Percentiles rank a stretch among this genome's conserved stretches.
Conservation (phyloP, 1,140 invertebrate genomes). For the Drosophila pallidifrons region DNA sequence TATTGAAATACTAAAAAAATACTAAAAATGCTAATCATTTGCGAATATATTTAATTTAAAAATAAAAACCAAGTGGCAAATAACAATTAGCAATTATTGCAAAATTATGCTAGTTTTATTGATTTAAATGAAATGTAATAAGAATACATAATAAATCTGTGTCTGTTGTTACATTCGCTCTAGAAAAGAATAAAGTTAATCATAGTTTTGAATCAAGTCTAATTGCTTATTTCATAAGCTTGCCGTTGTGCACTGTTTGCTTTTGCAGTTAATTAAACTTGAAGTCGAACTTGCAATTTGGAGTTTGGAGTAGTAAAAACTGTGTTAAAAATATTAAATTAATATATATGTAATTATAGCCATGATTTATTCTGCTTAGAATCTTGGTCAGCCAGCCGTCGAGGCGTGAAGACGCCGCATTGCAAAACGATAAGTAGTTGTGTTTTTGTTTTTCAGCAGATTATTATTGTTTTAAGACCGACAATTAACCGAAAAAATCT, state of each 20-base stretch:
- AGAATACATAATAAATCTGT: slow-evolving; percentile 5
- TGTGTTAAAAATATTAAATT: slow-evolving; percentile 74
- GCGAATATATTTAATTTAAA: too few relatives aligned
- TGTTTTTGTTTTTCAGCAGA: neutral
- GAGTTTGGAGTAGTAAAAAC: slow-evolving; percentile 34
- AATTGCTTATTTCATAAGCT: slow-evolving; percentile 77
- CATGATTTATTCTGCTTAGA: slow-evolving; percentile 73
- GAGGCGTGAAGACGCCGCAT: slow-evolving; percentile 68
- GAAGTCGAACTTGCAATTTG: slow-evolving; percentile 10
- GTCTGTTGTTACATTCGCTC: slow-evolving; percentile 15
- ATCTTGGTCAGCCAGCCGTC: slow-evolving; percentile 67
- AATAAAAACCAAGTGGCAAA: too few relatives aligned
- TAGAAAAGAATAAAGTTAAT: slow-evolving; percentile 23
- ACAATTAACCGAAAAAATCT: slow-evolving; percentile 54
- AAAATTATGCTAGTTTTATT: neutral
- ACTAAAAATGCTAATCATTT: too few relatives aligned
- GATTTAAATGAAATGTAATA: neutral
- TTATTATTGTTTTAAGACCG: slow-evolving; percentile 31
- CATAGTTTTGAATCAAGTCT: slow-evolving; percentile 54
- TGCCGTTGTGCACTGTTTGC: slow-evolving; percentile 73
- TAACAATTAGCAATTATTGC: too few relatives aligned
- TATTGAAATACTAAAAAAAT: too few relatives aligned
- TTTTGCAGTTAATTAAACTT: slow-evolving; percentile 72
- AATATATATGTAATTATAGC: slow-evolving; percentile 72
- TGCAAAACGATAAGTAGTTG: slow-evolving; percentile 53